These are phyloP conservation scores for Paramormyrops hopkinsi DNA, from an alignment of 2,797 vertebrate genomes.

Conservation along the genomic window DNA sequence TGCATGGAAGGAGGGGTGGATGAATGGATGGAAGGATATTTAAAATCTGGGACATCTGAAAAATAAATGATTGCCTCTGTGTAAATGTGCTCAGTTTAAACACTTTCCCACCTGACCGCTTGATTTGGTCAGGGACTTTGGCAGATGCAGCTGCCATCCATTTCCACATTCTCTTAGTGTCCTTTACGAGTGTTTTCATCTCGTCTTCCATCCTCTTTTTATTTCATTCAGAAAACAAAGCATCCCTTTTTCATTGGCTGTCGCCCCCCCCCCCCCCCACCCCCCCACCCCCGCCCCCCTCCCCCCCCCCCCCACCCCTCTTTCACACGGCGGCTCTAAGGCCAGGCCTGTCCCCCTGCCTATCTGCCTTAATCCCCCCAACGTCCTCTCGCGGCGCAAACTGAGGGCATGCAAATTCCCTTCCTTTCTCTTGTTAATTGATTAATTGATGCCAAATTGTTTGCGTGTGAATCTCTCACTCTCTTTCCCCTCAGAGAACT, in stretches of 20 bases:
- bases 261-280: slow-evolving; percentile 17
- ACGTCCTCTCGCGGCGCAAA: slow-evolving; percentile 25
- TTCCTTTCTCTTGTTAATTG: slow-evolving; percentile 66
- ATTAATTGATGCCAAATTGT: slow-evolving; percentile 66
- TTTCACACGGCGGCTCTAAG: slow-evolving; percentile 58
- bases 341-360: slow-evolving; percentile 31
- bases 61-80: background rate
- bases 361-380: background rate
- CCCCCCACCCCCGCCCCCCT: no score
- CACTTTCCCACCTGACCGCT: background rate
- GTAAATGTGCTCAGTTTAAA: background rate
- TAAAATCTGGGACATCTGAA: background rate
- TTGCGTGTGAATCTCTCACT: slow-evolving; percentile 49
- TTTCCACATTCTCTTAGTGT: slow-evolving; percentile 24
- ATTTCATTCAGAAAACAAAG: slow-evolving; percentile 59
- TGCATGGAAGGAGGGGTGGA: background rate
- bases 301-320: slow-evolving; percentile 6
- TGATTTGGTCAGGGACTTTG: background rate
- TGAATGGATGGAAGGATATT: background rate
- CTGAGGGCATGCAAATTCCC: slow-evolving; percentile 64
- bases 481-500: slow-evolving; percentile 11
- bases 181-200: slow-evolving; percentile 24
- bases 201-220: slow-evolving; percentile 47
- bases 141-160: background rate
- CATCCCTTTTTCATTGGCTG: slow-evolving; percentile 55